phyloP scores from a whole-genome alignment of 2,113 vertebrate species.

The Entelurus aequoreus region DNA sequence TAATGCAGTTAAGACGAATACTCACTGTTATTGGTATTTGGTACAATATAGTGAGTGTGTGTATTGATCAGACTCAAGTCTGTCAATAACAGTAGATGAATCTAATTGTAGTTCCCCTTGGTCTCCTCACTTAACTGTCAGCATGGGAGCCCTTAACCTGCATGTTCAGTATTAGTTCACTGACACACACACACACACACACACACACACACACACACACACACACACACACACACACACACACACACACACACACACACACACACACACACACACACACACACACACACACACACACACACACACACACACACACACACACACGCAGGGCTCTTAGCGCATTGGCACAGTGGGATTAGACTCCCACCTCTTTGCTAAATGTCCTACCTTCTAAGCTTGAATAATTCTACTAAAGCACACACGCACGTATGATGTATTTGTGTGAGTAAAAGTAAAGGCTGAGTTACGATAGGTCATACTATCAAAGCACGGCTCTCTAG shows the following conservation, averaged over 20 bases:
- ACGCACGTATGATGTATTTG: too few species aligned
- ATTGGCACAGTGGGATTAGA: slow-evolving; percentile 54
- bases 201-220: slow-evolving; percentile 12
- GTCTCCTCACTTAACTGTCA: slow-evolving; percentile 64
- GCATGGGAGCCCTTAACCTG: slow-evolving; percentile 61
- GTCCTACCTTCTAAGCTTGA: slow-evolving; percentile 30
- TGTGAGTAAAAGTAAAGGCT: too few species aligned
- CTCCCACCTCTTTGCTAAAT: slow-evolving; percentile 50
- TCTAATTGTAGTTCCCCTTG: slow-evolving; percentile 67
- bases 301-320: slow-evolving; percentile 17
- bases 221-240: slow-evolving; percentile 17
- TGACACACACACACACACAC: slow-evolving; percentile 11
- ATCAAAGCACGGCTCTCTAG: too few species aligned
- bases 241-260: slow-evolving; percentile 10
- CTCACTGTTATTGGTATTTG: slow-evolving; percentile 61
- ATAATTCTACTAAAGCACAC: slow-evolving; percentile 14
- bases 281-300: slow-evolving; percentile 8
- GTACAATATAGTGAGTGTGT: slow-evolving; percentile 63
- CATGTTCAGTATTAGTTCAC: slow-evolving; percentile 19
- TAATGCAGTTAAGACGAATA: slow-evolving; percentile 54
- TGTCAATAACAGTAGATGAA: slow-evolving; percentile 68
- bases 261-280: slow-evolving; percentile 18
- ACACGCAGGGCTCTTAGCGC: slow-evolving; percentile 28
- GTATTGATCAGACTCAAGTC: slow-evolving; percentile 57
- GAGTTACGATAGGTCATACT: too few species aligned